phyloP scores from a whole-genome alignment of 2,888 invertebrate genomes.

The Ormyrus nitidulus region DNA sequence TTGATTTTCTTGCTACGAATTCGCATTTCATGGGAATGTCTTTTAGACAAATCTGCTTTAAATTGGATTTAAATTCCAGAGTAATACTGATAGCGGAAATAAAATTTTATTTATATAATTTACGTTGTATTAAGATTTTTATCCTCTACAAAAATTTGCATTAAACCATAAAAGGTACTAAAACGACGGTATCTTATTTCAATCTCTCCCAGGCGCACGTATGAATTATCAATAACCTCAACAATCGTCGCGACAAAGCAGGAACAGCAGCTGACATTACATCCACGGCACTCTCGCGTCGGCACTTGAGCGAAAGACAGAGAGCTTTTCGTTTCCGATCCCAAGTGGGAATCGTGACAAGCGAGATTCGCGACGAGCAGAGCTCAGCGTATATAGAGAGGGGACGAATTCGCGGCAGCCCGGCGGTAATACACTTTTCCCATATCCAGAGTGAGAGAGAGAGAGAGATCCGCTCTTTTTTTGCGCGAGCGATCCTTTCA shows the following conservation, averaged over 20 bases:
- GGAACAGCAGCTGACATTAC: background rate
- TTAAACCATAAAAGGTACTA: too few relatives aligned
- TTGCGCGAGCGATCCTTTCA: conserved; percentile 19
- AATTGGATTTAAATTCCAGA: too few relatives aligned
- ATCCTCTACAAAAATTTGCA: too few relatives aligned
- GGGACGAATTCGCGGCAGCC: conserved; percentile 18
- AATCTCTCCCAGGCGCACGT: too few relatives aligned
- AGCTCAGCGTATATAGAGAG: background rate
- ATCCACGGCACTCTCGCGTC: too few relatives aligned
- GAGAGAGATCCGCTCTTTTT: background rate
- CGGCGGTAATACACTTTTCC: conserved; percentile 33
- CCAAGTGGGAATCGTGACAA: conserved; percentile 39
- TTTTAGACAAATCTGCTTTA: too few relatives aligned
- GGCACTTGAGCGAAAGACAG: background rate
- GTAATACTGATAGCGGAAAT: too few relatives aligned
- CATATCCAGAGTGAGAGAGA: background rate
- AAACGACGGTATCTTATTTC: too few relatives aligned
- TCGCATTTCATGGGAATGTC: too few relatives aligned
- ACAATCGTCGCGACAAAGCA: conserved; percentile 13
- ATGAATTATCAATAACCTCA: conserved; percentile 28
- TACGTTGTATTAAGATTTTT: too few relatives aligned
- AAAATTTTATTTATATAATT: too few relatives aligned
- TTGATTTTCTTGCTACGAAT: too few relatives aligned
- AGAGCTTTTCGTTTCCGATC: conserved; percentile 26
- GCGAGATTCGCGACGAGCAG: conserved; percentile 18